These are phyloP conservation scores for Acrocephalus kingi DNA, from an alignment of 2,113 vertebrate genomes.

Conservation along the genomic window DNA sequence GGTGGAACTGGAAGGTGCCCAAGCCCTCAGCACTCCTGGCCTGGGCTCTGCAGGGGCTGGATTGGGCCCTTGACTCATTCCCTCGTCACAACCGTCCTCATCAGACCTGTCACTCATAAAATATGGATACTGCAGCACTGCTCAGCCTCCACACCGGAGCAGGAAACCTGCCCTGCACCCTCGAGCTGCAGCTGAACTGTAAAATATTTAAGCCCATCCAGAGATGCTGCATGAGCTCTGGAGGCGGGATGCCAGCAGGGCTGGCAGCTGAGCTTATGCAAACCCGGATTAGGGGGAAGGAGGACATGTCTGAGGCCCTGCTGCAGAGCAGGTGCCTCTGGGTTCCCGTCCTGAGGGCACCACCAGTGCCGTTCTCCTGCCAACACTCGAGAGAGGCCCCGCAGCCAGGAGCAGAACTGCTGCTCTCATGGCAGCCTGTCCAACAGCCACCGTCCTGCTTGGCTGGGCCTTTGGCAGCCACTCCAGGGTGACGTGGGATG, in stretches of 20 bases:
- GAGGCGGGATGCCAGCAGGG: background rate
- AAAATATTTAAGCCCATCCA: background rate
- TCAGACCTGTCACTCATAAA: background rate
- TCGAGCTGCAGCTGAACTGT: background rate
- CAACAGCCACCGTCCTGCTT: accelerated
- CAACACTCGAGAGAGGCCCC: accelerated
- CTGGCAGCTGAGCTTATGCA: background rate
- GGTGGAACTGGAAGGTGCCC: background rate
- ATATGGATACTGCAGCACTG: background rate
- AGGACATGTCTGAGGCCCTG: background rate
- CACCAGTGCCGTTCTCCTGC: accelerated
- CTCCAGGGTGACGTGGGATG: background rate
- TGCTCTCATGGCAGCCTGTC: accelerated
- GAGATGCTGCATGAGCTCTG: background rate
- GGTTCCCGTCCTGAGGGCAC: background rate
- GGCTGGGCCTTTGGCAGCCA: background rate
- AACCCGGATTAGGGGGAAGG: background rate
- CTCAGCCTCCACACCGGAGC: background rate
- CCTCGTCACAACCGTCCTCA: background rate
- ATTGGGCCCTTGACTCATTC: accelerated
- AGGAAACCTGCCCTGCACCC: background rate
- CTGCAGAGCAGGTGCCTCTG: background rate
- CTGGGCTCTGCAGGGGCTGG: background rate
- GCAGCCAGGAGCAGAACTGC: background rate
- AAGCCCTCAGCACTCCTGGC: background rate